Evolutionary conservation across 2,797 vertebrate species (phyloP).

Genomic region (Sebastes matsubarae): DNA sequence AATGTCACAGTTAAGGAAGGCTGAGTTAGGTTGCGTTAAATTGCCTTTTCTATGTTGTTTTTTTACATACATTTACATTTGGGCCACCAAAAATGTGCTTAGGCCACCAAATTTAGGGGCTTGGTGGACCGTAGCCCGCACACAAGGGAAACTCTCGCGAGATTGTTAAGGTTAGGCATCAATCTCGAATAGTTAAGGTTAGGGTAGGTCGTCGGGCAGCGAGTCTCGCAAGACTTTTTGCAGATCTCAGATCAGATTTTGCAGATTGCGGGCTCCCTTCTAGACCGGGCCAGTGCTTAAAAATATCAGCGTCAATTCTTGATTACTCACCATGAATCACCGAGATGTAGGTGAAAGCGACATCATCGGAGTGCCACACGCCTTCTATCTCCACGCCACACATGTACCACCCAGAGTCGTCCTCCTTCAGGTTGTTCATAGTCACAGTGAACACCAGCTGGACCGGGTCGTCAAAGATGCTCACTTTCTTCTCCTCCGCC

Average conservation of each 20-base stretch:
- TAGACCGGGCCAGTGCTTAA: neutral
- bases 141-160: too few species aligned
- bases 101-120: too few species aligned
- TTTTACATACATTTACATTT: neutral
- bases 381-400: constrained; percentile 79
- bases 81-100: neutral
- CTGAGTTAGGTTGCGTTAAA: too few species aligned
- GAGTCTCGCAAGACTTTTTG: too few species aligned
- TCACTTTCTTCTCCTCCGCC: constrained; percentile 36
- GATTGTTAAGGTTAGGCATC: too few species aligned
- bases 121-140: fast-evolving
- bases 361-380: constrained; percentile 66
- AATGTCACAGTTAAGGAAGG: too few species aligned
- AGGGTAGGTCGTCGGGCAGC: too few species aligned
- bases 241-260: too few species aligned
- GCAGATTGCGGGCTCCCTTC: too few species aligned
- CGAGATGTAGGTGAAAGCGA: constrained; percentile 63
- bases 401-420: constrained; percentile 78
- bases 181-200: too few species aligned
- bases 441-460: constrained; percentile 79
- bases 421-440: constrained; percentile 70
- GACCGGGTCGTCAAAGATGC: constrained; percentile 71
- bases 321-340: constrained; percentile 76
- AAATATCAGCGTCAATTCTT: fast-evolving
- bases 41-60: too few species aligned